phyloP scores from a whole-genome alignment of 2,888 invertebrate species.

The Pollenia amentaria region DNA sequence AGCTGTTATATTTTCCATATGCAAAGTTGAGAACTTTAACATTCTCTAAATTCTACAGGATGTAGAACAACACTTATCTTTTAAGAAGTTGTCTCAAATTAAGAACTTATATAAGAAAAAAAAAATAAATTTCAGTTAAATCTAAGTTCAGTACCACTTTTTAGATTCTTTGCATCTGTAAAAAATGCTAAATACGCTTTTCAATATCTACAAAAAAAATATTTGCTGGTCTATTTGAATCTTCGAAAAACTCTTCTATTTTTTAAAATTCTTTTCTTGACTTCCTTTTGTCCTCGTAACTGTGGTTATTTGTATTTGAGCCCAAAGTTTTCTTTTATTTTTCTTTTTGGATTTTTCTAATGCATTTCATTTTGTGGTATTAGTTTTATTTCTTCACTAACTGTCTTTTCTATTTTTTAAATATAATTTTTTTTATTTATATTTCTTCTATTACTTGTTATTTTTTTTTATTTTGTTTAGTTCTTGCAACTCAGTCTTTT shows the following conservation, averaged over 20 bases:
- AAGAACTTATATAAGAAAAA: too few relatives aligned
- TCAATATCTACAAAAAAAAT: background rate
- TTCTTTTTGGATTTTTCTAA: conserved; percentile 18
- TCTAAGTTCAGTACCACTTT: too few relatives aligned
- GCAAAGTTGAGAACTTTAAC: too few relatives aligned
- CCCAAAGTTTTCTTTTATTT: conserved; percentile 8
- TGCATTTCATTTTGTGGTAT: conserved; percentile 64
- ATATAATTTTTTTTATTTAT: conserved; percentile 39
- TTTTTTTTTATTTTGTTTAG: background rate
- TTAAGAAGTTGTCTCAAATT: too few relatives aligned
- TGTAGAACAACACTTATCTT: too few relatives aligned
- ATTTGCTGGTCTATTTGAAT: background rate
- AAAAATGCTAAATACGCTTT: too few relatives aligned
- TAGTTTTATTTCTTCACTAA: conserved; percentile 54
- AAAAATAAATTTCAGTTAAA: too few relatives aligned
- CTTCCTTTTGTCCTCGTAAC: background rate
- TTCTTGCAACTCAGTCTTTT: conserved; percentile 5
- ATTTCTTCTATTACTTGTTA: background rate
- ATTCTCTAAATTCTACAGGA: too few relatives aligned
- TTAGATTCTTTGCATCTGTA: too few relatives aligned
- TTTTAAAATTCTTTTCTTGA: background rate
- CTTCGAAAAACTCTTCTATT: too few relatives aligned
- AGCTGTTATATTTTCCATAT: too few relatives aligned
- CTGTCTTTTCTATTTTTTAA: conserved; percentile 11
- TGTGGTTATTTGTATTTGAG: background rate